Conservation (phyloP, 1,140 invertebrate species). For the Pentalonia nigronervosa region DNA sequence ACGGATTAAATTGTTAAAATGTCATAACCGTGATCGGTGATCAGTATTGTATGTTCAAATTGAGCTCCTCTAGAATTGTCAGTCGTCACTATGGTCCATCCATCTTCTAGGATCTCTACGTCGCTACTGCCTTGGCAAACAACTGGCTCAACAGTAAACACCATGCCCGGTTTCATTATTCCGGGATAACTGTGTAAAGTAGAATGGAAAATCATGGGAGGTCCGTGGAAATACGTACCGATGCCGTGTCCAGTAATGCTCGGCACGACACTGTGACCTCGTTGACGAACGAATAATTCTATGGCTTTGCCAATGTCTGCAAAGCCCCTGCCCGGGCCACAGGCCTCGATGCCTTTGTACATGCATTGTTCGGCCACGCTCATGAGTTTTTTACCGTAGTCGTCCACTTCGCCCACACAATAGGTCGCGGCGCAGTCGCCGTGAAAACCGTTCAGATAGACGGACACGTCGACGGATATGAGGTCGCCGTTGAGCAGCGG, state of each 20-base stretch:
- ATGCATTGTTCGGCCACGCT: slow-evolving; percentile 76
- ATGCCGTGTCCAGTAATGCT: slow-evolving; percentile 92
- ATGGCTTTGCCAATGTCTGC: slow-evolving; percentile 73
- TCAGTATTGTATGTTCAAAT: slow-evolving; percentile 89
- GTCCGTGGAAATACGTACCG: slow-evolving; percentile 89
- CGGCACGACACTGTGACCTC: slow-evolving; percentile 76
- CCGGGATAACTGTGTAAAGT: slow-evolving; percentile 66
- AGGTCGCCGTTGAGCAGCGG: slow-evolving; percentile 85
- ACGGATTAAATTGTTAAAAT: slow-evolving; percentile 69
- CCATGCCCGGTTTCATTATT: slow-evolving; percentile 87
- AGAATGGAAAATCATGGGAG: slow-evolving; percentile 85
- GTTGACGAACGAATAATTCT: neutral
- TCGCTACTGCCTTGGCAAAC: slow-evolving; percentile 76
- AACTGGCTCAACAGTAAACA: slow-evolving; percentile 94
- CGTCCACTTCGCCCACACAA: slow-evolving; percentile 82
- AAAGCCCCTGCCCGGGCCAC: slow-evolving; percentile 78
- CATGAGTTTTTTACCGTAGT: slow-evolving; percentile 74
- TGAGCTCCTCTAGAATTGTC: slow-evolving; percentile 86
- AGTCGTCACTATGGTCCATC: slow-evolving; percentile 84
- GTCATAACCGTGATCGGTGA: slow-evolving; percentile 77
- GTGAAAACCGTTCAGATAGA: slow-evolving; percentile 85
- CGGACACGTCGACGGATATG: slow-evolving; percentile 90
- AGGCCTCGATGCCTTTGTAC: slow-evolving; percentile 77
- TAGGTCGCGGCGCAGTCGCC: slow-evolving; percentile 93
- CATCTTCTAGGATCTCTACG: slow-evolving; percentile 79